phyloP scores from a whole-genome alignment of 2,113 vertebrate genomes.

The Ceratotherium simum region DNA sequence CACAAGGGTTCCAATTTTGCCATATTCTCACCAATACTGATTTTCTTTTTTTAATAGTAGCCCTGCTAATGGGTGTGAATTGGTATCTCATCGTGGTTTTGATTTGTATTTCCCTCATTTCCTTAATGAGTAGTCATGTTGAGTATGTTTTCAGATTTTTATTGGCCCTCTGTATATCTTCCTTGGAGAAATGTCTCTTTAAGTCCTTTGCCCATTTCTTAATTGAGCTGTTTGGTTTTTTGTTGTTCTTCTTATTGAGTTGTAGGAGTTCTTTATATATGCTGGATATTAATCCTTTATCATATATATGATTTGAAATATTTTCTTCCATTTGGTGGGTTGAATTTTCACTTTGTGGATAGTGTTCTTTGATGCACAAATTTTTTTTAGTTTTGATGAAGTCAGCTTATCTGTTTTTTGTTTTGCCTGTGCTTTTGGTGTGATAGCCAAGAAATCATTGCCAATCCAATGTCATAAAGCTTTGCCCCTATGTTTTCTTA shows the following conservation, averaged over 20 bases:
- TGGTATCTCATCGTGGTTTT: not conserved
- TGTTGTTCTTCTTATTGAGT: not conserved
- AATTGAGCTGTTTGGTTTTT: not conserved
- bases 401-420: not conserved
- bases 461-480: not conserved
- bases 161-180: not conserved
- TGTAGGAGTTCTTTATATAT: not conserved
- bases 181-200: not conserved
- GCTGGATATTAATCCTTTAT: not conserved
- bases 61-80: no score
- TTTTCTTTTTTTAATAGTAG: not conserved
- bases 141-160: not conserved
- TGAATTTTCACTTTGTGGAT: not conserved
- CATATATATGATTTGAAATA: not conserved
- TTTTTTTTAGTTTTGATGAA: not conserved
- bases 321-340: not conserved
- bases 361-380: not conserved
- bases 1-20: not conserved
- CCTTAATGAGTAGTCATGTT: not conserved
- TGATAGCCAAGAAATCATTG: not conserved
- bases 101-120: not conserved
- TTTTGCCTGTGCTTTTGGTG: not conserved
- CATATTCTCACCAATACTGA: not conserved
- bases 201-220: not conserved
- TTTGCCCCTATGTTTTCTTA: not conserved